A percentile compares a stretch with the other conserved stretches of the same genome.
Evolutionary conservation across 2,113 vertebrate species (phyloP).

Genomic region (Ornithorhynchus anatinus): DNA sequence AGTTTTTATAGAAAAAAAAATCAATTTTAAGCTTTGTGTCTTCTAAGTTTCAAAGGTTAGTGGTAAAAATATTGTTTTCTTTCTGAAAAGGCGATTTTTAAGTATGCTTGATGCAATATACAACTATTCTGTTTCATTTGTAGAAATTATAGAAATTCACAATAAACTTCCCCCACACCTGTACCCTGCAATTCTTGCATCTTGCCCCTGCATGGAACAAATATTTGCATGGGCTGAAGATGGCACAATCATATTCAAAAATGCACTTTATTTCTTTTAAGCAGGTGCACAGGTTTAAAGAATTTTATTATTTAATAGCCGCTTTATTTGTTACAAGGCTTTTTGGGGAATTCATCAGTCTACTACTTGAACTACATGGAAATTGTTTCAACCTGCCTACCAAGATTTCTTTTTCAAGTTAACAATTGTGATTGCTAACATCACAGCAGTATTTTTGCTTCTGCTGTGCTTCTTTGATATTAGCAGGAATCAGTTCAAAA

Average conservation of each 20-base stretch:
- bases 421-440: slow-evolving; percentile 41
- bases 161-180: slow-evolving; percentile 8
- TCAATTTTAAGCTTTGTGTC: too few relatives aligned
- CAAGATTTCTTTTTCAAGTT: slow-evolving; percentile 36
- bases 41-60: too few relatives aligned
- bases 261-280: slow-evolving; percentile 7
- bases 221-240: slow-evolving; percentile 30
- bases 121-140: not conserved
- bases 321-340: slow-evolving; percentile 25
- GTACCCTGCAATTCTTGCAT: not conserved
- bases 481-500: slow-evolving; percentile 57
- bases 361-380: slow-evolving; percentile 15
- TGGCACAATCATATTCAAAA: slow-evolving; percentile 28
- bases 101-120: not conserved
- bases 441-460: slow-evolving; percentile 53
- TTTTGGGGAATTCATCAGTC: slow-evolving; percentile 16
- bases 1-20: too few relatives aligned
- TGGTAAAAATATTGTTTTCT: too few relatives aligned
- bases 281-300: slow-evolving; percentile 9
- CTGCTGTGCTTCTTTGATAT: slow-evolving; percentile 56
- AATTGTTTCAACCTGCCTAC: slow-evolving; percentile 41
- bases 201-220: slow-evolving; percentile 18
- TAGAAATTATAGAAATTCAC: not conserved
- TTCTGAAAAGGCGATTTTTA: too few relatives aligned
- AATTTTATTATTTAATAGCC: not conserved